Percentiles rank a stretch among this genome's conserved stretches.
These are phyloP conservation scores for Setipinna tenuifilis DNA, from an alignment of 2,797 vertebrate species.

Conservation along the genomic window DNA sequence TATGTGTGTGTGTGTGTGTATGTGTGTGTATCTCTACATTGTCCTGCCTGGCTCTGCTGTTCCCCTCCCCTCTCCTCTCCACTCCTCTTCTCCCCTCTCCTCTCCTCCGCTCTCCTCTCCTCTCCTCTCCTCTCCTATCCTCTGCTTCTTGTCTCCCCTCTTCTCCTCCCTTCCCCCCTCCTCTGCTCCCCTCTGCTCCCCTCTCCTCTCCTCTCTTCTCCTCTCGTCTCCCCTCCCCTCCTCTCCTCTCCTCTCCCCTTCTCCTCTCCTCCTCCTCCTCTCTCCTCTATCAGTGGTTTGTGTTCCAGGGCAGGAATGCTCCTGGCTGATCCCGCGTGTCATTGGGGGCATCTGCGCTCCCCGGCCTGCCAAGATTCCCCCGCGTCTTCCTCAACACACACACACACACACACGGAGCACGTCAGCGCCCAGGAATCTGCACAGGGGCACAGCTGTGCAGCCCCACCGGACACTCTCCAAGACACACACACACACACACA, in stretches of 20 bases:
- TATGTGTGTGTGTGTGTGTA: constrained; percentile 23
- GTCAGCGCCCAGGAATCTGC: constrained; percentile 61
- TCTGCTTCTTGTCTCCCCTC: no score
- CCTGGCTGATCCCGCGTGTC: constrained; percentile 67
- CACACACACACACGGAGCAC: constrained; percentile 48
- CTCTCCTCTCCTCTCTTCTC: no score
- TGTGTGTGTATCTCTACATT: neutral
- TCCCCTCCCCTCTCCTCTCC: no score
- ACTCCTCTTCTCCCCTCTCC: neutral
- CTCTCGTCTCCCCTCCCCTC: no score
- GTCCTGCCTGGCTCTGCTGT: no score
- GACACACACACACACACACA: constrained; percentile 24
- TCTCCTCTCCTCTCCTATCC: no score
- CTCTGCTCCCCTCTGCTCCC: no score
- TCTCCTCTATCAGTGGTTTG: constrained; percentile 62
- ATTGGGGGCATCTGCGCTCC: constrained; percentile 67
- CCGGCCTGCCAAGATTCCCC: constrained; percentile 63
- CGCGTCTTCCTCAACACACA: constrained; percentile 26
- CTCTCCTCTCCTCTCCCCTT: no score
- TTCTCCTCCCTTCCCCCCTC: no score
- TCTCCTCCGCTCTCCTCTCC: constrained; percentile 20
- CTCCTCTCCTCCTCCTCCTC: no score
- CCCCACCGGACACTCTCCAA: constrained; percentile 29
- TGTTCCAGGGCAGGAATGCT: constrained; percentile 39
- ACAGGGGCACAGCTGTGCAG: constrained; percentile 60